Evolutionary conservation across 2,113 vertebrate genomes (phyloP).

Genomic region (Octodon degus): DNA sequence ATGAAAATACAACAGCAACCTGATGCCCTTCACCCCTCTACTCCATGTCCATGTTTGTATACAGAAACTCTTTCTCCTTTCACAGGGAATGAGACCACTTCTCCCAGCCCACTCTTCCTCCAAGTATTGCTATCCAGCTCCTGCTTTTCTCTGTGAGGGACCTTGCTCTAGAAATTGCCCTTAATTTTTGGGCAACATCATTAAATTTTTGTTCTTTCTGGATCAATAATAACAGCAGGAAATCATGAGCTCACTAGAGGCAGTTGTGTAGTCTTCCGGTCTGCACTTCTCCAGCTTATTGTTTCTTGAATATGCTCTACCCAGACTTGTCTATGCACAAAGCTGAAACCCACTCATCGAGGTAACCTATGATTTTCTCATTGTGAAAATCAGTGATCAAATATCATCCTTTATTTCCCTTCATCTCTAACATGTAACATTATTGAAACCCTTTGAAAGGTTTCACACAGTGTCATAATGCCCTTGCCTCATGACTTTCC

Average conservation of each 20-base stretch:
- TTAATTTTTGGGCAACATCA: background rate
- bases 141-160: background rate
- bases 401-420: background rate
- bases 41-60: background rate
- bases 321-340: background rate
- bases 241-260: background rate
- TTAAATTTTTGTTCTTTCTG: background rate
- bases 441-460: background rate
- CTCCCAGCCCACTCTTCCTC: background rate
- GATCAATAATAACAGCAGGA: background rate
- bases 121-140: background rate
- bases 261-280: background rate
- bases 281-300: background rate
- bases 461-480: background rate
- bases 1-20: background rate
- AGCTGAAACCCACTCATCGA: background rate
- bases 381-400: background rate
- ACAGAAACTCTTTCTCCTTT: background rate
- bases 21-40: background rate
- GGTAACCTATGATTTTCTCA: background rate
- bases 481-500: background rate
- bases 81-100: background rate
- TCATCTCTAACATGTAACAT: background rate
- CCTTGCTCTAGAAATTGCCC: background rate
- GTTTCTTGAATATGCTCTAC: background rate